Conservation (phyloP, 2,888 invertebrate genomes). For the Heliconius hortense region DNA sequence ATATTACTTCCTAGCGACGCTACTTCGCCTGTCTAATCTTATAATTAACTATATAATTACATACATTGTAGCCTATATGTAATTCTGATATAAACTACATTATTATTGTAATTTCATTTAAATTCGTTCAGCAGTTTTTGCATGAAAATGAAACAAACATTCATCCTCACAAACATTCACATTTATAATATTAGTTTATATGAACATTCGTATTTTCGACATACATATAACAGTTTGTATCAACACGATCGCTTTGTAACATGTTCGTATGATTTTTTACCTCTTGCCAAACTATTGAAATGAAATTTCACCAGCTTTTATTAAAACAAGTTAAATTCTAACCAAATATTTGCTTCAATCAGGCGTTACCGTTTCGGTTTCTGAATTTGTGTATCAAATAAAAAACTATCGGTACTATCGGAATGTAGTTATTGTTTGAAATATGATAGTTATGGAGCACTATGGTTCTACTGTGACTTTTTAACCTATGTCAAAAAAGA, state of each 20-base stretch:
- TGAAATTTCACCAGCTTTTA: conserved; percentile 17
- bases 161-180: too few species aligned
- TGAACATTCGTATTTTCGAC: background rate
- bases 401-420: conserved; percentile 24
- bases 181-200: too few species aligned
- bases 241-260: conserved; percentile 1
- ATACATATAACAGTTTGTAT: background rate
- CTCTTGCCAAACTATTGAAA: conserved; percentile 21
- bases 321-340: conserved; percentile 23
- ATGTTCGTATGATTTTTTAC: conserved; percentile 7
- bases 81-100: too few species aligned
- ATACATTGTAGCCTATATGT: too few species aligned
- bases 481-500: background rate
- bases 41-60: too few species aligned
- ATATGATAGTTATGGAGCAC: conserved; percentile 38
- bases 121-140: too few species aligned
- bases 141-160: too few species aligned
- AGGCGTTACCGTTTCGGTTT: conserved; percentile 33
- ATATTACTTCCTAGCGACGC: too few species aligned
- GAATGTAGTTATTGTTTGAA: conserved; percentile 12
- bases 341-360: conserved; percentile 31
- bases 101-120: too few species aligned
- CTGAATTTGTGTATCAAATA: conserved; percentile 31
- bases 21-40: too few species aligned
- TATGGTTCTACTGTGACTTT: background rate